Evolutionary conservation across 2,888 invertebrate species (phyloP), one percentile per base, ranked within the genome.

Genomic region (Tenthredo scrophulariae): DNA sequence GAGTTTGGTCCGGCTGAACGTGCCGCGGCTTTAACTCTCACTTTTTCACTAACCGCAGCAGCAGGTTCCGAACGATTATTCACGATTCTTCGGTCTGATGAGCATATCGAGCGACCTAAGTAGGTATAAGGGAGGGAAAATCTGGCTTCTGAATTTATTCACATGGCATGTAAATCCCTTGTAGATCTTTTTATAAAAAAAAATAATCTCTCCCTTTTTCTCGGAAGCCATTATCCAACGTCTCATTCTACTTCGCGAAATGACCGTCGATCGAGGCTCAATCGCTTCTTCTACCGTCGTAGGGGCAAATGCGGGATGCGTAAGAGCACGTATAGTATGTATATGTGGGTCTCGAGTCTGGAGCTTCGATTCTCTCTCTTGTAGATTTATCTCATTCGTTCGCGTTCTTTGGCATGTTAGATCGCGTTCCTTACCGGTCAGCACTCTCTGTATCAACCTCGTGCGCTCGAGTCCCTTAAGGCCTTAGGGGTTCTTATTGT

Each of bases 331-430:
- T 67, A 67, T 18, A 33, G 40, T 43, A 26, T 18, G 72, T 87
- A 77, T 86, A 85, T 84, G 87, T 87, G 70, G 70, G 84, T 84
- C 85, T 77, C 79, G 83, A 84, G 65, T 77, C 75, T 54, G 72
- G 65, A 75, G 72, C 50, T 79, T 72, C 84, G 67, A 75, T 50
- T 85, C 82, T 43, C 67, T 43, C 67, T 77, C 80, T 77, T 43
- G 75, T 70, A 70, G 37, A 33, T 70, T 37, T 7, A 37, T 33
- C 18, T 70, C 54, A 6, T 54, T 54, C n/a, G 54, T 18, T n/a
- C 33, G 37, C 37, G 9, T 74, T 40, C n/a, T 22, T 15, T 18
- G 72, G 58, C 37, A 58, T 79, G 79, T 22, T 33, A 50, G 50
- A 29, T 29, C 62, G 82, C 82, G 82, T 83, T 67, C 82, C 46